Percentiles rank a stretch among this genome's conserved stretches.
phyloP scores from a whole-genome alignment of 2,113 vertebrate species.

The Alouatta palliata region DNA sequence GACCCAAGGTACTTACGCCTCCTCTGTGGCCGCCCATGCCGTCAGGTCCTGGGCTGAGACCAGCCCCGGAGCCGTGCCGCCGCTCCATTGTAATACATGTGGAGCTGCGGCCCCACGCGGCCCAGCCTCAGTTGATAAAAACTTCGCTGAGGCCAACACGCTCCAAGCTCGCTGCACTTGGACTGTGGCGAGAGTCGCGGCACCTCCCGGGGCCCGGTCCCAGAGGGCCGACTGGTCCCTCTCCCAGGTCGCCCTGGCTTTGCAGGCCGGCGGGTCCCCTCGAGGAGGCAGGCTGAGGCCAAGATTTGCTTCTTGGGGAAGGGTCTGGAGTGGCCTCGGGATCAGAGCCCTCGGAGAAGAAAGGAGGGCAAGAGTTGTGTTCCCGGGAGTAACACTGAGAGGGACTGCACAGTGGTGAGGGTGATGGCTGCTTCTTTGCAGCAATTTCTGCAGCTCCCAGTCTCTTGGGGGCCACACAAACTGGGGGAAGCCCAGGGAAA shows the following conservation, averaged over 20 bases:
- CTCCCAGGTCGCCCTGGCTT: neutral
- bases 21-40: neutral
- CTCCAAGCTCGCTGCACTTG: neutral
- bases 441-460: neutral
- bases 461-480: neutral
- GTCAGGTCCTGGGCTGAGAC: neutral
- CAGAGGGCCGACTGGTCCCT: neutral
- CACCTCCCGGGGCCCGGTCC: neutral
- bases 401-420: neutral
- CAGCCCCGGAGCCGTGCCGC: neutral
- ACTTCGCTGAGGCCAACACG: neutral
- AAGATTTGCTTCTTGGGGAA: neutral
- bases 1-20: conserved; percentile 72
- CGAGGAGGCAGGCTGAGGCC: neutral
- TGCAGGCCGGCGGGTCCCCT: neutral
- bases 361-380: neutral
- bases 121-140: conserved; percentile 44
- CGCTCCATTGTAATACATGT: neutral
- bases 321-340: neutral
- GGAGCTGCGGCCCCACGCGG: neutral
- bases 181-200: neutral
- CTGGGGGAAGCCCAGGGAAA: neutral
- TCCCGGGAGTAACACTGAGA: neutral
- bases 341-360: neutral
- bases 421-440: neutral